A percentile compares a stretch with the other conserved stretches of the same genome.
Conservation (phyloP, 2,888 invertebrate species). For the Flabesymbios commensalis region DNA sequence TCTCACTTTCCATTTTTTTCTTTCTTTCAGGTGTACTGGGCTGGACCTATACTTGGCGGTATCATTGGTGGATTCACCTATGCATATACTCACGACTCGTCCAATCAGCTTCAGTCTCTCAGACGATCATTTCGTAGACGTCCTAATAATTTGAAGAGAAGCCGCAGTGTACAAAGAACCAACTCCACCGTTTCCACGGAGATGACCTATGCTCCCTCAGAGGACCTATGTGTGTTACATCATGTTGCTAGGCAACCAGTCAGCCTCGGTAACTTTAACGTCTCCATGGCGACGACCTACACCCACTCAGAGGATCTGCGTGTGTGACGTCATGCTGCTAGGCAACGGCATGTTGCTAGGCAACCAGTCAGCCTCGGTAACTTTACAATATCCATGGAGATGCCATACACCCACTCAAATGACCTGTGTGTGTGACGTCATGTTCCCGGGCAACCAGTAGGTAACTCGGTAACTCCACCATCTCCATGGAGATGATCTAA, state of each 20-base stretch:
- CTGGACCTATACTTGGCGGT: constrained; percentile 59
- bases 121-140: constrained; percentile 42
- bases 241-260: too few relatives aligned
- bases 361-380: too few relatives aligned
- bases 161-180: constrained; percentile 29
- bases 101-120: constrained; percentile 42
- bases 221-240: too few relatives aligned
- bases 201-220: constrained; percentile 30
- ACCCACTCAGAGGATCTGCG: constrained; percentile 23
- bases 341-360: too few relatives aligned
- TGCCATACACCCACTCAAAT: too few relatives aligned
- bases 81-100: constrained; percentile 57
- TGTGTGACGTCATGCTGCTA: too few relatives aligned
- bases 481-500: too few relatives aligned
- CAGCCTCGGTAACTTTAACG: constrained; percentile 37
- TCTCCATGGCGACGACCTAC: constrained; percentile 35
- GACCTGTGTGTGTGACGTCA: too few relatives aligned
- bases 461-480: too few relatives aligned
- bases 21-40: constrained; percentile 60
- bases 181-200: constrained; percentile 38
- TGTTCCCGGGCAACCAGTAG: too few relatives aligned
- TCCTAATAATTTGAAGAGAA: constrained; percentile 26
- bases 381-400: too few relatives aligned
- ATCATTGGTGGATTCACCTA: constrained; percentile 60
- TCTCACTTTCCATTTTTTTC: too few relatives aligned